Conservation (phyloP, 2,888 invertebrate species). For the Scaptodrosophila latifasciaeformis region DNA sequence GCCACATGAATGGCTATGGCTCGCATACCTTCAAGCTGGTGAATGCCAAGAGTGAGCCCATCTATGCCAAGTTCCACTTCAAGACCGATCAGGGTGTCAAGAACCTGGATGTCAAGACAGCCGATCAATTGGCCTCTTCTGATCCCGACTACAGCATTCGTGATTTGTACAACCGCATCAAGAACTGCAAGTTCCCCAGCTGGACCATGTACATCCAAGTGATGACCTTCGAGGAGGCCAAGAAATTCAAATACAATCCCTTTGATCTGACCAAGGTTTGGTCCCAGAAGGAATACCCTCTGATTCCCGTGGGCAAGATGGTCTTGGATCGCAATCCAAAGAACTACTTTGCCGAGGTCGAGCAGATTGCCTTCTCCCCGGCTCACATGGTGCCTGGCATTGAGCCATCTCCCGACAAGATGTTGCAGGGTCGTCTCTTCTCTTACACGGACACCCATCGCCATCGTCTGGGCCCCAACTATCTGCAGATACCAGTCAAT, state of each 20-base stretch:
- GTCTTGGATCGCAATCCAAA: conserved; percentile 91
- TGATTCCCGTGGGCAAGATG: conserved; percentile 91
- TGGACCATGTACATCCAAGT: conserved; percentile 91
- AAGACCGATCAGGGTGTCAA: conserved; percentile 94
- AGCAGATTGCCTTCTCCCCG: conserved; percentile 94
- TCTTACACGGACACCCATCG: conserved; percentile 94
- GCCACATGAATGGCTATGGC: conserved; percentile 96
- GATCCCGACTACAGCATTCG: conserved; percentile 94
- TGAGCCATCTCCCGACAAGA: conserved; percentile 94
- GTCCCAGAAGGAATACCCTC: conserved; percentile 90
- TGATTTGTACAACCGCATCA: conserved; percentile 93
- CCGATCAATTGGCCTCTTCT: conserved; percentile 78
- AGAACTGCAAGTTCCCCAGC: conserved; percentile 81
- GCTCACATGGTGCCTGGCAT: conserved; percentile 94
- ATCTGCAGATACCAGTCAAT: conserved; percentile 94
- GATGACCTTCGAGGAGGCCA: conserved; percentile 92
- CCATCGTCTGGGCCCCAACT: conserved; percentile 93
- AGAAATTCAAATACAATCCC: conserved; percentile 87
- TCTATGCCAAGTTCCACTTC: conserved; percentile 95
- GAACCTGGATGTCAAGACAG: conserved; percentile 77
- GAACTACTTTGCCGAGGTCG: conserved; percentile 95
- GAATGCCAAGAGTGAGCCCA: conserved; percentile 83
- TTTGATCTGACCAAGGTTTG: conserved; percentile 96
- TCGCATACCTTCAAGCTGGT: conserved; percentile 95
- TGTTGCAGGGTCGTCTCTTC: conserved; percentile 91